Conservation (phyloP, 2,888 invertebrate species). For the Cataglyphis rosenhaueri region DNA sequence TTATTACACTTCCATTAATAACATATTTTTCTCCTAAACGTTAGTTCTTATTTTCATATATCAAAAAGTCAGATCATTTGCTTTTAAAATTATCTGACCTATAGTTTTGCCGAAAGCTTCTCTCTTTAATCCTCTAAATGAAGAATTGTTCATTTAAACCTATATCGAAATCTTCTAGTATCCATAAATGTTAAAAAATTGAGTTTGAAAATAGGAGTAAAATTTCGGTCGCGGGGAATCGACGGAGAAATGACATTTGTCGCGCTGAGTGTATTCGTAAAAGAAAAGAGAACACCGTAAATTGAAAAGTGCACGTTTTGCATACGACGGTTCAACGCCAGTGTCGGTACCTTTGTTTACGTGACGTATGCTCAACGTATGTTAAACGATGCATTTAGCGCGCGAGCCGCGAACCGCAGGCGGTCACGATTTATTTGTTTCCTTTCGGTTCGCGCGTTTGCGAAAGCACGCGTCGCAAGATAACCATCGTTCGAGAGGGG, state of each 20-base stretch:
- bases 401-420: constrained; percentile 15
- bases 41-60: neutral
- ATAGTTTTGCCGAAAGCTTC: too few relatives aligned
- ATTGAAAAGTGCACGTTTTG: neutral
- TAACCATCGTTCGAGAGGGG: constrained; percentile 51
- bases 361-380: neutral
- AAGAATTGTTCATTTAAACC: too few relatives aligned
- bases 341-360: constrained; percentile 23
- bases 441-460: constrained; percentile 41
- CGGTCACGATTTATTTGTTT: constrained; percentile 41
- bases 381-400: constrained; percentile 48
- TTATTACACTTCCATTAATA: too few relatives aligned
- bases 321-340: neutral
- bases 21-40: neutral
- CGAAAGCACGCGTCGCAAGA: constrained; percentile 20
- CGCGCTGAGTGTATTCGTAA: neutral
- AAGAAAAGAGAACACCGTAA: neutral
- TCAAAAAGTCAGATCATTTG: neutral
- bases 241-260: neutral
- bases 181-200: too few relatives aligned
- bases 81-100: neutral
- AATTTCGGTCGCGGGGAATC: too few relatives aligned
- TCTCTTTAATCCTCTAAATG: too few relatives aligned
- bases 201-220: too few relatives aligned
- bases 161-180: too few relatives aligned